phyloP scores from a whole-genome alignment of 2,888 invertebrate genomes.

The Rosalia funebris region DNA sequence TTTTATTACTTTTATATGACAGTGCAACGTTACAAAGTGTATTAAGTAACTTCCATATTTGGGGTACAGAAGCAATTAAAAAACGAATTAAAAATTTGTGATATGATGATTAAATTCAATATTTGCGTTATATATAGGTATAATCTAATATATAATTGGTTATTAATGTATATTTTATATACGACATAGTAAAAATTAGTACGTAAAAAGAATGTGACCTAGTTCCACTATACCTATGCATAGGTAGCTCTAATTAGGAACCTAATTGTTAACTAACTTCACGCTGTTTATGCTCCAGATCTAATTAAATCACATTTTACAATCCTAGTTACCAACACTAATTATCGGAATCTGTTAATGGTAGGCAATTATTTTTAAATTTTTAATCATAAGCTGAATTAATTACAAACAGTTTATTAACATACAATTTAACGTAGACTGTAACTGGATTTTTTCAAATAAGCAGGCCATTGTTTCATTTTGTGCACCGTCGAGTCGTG shows the following conservation, averaged over 20 bases:
- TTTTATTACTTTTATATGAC: not conserved
- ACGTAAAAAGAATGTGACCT: no score
- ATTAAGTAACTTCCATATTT: not conserved
- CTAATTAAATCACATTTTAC: conserved; percentile 1
- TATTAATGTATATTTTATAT: no score
- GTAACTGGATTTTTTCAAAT: not conserved
- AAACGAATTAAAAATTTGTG: not conserved
- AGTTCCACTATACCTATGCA: no score
- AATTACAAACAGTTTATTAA: conserved; percentile 44
- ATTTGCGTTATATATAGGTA: no score
- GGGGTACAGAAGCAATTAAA: not conserved
- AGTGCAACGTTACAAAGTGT: not conserved
- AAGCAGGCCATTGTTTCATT: conserved; percentile 32
- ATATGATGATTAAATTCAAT: no score
- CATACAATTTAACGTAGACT: conserved; percentile 41
- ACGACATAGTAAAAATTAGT: no score
- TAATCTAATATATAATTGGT: no score
- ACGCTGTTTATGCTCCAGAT: not conserved
- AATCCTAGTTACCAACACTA: conserved; percentile 1
- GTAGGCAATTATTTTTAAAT: conserved; percentile 38
- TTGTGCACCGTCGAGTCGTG: conserved; percentile 19
- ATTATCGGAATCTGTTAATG: conserved; percentile 27
- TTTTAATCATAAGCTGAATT: conserved; percentile 45
- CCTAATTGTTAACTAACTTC: not conserved
- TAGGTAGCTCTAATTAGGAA: no score